Base-by-base conservation (phyloP, 2,113 vertebrate genomes). In the Nanorana parkeri region DNA sequence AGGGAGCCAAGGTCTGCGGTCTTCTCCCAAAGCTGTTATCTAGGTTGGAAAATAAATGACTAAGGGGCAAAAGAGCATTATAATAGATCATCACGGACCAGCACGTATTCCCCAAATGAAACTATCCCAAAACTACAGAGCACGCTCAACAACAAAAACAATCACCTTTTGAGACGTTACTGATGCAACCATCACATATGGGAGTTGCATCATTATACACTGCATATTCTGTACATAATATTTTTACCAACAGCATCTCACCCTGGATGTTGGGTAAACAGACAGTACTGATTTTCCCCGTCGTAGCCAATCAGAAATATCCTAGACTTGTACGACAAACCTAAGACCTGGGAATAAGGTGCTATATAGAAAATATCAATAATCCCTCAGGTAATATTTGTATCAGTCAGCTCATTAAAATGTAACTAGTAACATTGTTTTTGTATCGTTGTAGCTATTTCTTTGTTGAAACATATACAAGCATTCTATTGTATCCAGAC, bases 401-500 rank as follows among this genome's bases (percentile, higher is more conserved):
- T 56, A 75, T 75, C 72, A 73, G 52, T 32, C 71, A 26, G 17
- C 71, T 75, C 72, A 75, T 75, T 75, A 75, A 41, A 21, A 8
- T 5, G 36, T 8, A 75, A 17, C 32, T 61, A 17, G 55, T 75
- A 41, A 41, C 55, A 17, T 60, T 73, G 23, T 71, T 71, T 71
- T 71, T 74, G 52, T 56, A 56, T 21, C 10, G 21, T 29, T 56
- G 5, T 73, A 10, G 8, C 41, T 47, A 47, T 47, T 47, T 47
- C 10, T 47, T 47, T 47, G 41, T 15, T 47, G 41, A 47, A 47
- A 47, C 41, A 41, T 4, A 10, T 41, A 6, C 8, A 41, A 41
- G 8, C 4, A 6, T 3, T 41, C 29, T 32, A 32, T 5, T n/a
- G n/a, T n/a, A n/a, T n/a, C n/a, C n/a, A n/a, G n/a, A n/a, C n/a